These are phyloP conservation scores for Morelia viridis DNA, from an alignment of 2,797 vertebrate genomes.

Conservation along the genomic window DNA sequence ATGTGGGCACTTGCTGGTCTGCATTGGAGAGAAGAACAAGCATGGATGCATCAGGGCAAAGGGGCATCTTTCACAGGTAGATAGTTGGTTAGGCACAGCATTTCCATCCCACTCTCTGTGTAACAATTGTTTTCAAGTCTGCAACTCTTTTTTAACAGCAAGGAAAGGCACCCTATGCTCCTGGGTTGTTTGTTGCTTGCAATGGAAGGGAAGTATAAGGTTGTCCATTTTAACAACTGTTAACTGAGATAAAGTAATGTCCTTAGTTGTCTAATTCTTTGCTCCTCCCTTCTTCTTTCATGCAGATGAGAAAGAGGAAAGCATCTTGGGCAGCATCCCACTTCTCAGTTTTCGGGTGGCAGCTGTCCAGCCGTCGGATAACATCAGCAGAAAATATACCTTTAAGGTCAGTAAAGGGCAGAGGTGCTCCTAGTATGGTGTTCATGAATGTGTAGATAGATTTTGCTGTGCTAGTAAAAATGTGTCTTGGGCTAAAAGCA, in stretches of 20 bases:
- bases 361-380: slow-evolving; percentile 82
- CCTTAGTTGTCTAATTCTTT: background rate
- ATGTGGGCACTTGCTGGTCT: background rate
- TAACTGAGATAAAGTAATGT: background rate
- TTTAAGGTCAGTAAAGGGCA: slow-evolving; percentile 86
- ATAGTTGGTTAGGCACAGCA: background rate
- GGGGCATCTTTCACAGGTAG: slow-evolving; percentile 48
- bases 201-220: background rate
- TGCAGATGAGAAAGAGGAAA: slow-evolving; percentile 92
- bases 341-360: slow-evolving; percentile 90
- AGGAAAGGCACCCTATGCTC: no score
- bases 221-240: fast-evolving
- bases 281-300: background rate
- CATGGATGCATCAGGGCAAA: background rate
- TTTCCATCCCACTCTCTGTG: background rate
- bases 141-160: background rate
- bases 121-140: background rate
- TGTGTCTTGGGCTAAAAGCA: background rate
- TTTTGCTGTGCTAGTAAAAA: background rate
- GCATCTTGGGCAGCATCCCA: slow-evolving; percentile 88
- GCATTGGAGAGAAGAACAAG: background rate
- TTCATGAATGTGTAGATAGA: background rate
- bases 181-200: background rate
- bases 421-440: background rate
- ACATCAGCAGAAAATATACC: slow-evolving; percentile 89